Evolutionary conservation across 2,797 vertebrate species (phyloP).

Genomic region (Prunella strophiata): DNA sequence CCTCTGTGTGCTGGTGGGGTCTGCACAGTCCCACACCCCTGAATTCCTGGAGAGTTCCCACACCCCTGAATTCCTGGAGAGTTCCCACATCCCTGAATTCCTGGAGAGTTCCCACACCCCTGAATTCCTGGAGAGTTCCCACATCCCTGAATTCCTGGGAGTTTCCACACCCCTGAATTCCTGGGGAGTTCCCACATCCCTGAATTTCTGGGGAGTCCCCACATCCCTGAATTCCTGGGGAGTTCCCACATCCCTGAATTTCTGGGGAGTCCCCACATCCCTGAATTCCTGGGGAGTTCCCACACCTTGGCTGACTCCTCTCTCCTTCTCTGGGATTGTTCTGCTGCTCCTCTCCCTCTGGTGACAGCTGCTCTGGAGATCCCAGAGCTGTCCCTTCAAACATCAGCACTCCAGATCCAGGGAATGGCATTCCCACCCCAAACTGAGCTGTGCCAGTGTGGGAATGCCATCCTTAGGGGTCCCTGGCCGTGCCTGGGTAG

Average conservation of each 20-base stretch:
- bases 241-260: not conserved
- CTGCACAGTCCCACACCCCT: not conserved
- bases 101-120: no score
- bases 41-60: not conserved
- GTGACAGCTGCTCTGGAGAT: not conserved
- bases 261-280: no score
- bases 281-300: not conserved
- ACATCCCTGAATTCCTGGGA: no score
- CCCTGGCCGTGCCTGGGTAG: not conserved
- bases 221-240: no score
- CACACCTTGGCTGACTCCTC: not conserved
- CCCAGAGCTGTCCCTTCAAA: not conserved
- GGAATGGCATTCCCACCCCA: not conserved
- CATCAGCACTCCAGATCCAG: no score
- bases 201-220: no score
- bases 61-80: no score
- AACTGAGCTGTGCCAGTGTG: not conserved
- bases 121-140: no score
- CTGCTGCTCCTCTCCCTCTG: not conserved
- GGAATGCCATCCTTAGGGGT: not conserved
- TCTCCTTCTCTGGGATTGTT: accelerated
- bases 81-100: no score
- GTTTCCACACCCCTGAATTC: no score
- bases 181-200: no score
- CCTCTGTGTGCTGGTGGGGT: accelerated